These are phyloP conservation scores for Agonopterix heracliana DNA, from an alignment of 2,888 invertebrate genomes.

Conservation along the genomic window DNA sequence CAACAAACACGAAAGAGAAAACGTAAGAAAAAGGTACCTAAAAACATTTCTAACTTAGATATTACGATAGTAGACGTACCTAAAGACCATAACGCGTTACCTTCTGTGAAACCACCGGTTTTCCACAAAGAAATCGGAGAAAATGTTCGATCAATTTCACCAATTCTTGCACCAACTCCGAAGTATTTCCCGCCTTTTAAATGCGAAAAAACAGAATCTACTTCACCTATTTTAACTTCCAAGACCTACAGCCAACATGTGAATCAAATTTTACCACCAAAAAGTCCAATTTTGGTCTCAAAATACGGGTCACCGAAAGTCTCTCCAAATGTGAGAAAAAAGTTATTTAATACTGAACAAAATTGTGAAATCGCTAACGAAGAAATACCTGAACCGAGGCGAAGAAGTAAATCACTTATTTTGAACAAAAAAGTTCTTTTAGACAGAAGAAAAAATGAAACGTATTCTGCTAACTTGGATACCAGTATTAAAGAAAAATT, in stretches of 20 bases:
- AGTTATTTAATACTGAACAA: slow-evolving; percentile 25
- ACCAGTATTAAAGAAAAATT: no score
- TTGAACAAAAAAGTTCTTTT: neutral
- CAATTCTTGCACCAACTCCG: slow-evolving; percentile 24
- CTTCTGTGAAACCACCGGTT: slow-evolving; percentile 31
- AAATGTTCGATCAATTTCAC: slow-evolving; percentile 20
- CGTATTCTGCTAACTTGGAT: neutral
- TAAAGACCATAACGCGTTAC: slow-evolving; percentile 16
- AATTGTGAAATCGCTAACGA: neutral
- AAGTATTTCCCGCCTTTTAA: slow-evolving; percentile 15
- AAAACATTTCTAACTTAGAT: slow-evolving; percentile 46
- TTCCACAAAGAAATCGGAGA: slow-evolving; percentile 10
- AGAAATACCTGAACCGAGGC: neutral
- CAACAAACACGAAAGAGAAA: slow-evolving; percentile 39
- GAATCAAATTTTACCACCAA: slow-evolving; percentile 12
- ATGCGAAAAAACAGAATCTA: slow-evolving; percentile 4
- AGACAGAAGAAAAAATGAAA: neutral
- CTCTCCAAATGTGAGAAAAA: slow-evolving; percentile 37
- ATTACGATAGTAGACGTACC: slow-evolving; percentile 35
- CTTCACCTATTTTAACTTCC: slow-evolving; percentile 34
- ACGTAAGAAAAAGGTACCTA: slow-evolving; percentile 38
- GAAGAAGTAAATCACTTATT: neutral
- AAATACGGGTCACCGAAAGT: slow-evolving; percentile 30
- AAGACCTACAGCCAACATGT: slow-evolving; percentile 10
- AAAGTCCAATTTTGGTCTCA: slow-evolving; percentile 44